Evolutionary conservation across 2,113 vertebrate species (phyloP).

Genomic region (Emydocephalus ijimae): DNA sequence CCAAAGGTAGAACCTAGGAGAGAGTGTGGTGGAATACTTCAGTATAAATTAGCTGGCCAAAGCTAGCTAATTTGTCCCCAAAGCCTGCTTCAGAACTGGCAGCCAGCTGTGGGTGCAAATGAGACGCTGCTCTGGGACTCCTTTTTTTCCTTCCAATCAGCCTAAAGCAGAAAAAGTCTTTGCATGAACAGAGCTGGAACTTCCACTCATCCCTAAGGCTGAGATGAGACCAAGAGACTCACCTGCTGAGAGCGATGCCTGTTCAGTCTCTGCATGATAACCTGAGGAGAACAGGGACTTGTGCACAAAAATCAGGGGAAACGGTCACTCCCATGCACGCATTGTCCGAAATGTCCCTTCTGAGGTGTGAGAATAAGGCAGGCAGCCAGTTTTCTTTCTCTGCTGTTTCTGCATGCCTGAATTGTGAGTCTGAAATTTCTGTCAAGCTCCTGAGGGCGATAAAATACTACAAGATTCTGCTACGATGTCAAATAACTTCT

Average conservation of each 20-base stretch:
- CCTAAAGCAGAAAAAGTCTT: background rate
- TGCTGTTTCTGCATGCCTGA: slow-evolving; percentile 12
- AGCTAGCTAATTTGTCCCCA: background rate
- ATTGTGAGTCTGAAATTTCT: slow-evolving; percentile 37
- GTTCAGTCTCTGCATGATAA: background rate
- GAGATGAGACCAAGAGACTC: too few relatives aligned
- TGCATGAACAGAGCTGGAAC: background rate
- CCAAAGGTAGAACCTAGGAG: background rate
- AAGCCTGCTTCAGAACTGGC: background rate
- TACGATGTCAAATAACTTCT: slow-evolving; percentile 58
- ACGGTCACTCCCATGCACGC: background rate
- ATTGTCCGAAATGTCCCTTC: background rate
- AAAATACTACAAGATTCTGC: slow-evolving; percentile 47
- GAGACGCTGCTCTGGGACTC: background rate
- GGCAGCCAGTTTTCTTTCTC: background rate
- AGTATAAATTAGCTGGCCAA: background rate
- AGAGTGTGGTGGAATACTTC: background rate
- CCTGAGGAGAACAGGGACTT: background rate
- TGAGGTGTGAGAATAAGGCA: background rate
- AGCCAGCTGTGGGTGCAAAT: background rate
- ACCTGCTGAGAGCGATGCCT: background rate
- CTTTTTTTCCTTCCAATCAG: background rate
- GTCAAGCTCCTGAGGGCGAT: slow-evolving; percentile 32
- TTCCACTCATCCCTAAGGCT: background rate
- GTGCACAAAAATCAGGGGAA: background rate